Percentiles rank a stretch among this genome's conserved stretches.
Evolutionary conservation across 30 jellyfish, hydroid and myxozoan species (phyloP).

Genomic region (Pseudorhiza aurosa): DNA sequence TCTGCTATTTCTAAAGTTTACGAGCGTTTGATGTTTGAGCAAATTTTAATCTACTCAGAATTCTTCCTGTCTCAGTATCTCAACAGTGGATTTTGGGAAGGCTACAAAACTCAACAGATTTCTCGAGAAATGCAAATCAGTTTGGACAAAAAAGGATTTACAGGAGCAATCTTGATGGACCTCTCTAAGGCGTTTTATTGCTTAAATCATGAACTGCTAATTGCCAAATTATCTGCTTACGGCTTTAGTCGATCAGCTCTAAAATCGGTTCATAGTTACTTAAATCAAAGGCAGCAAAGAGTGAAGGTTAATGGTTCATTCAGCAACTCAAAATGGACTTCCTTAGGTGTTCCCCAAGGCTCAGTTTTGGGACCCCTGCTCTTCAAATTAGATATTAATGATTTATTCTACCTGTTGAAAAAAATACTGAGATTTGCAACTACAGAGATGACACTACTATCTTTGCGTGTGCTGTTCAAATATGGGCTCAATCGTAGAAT

Average conservation of each 20-base stretch:
- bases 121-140: conserved; percentile 14
- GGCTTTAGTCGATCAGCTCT: conserved; percentile 21
- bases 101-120: conserved; percentile 35
- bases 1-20: conserved; percentile 26
- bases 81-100: conserved; percentile 28
- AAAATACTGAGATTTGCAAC: conserved; percentile 39
- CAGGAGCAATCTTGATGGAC: conserved; percentile 16
- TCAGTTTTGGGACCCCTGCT: conserved; percentile 61
- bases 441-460: conserved; percentile 26
- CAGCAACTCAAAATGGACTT: conserved; percentile 2
- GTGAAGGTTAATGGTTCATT: conserved; percentile 17
- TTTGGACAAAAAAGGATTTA: conserved; percentile 21
- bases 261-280: conserved; percentile 11
- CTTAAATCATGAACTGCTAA: conserved; percentile 32
- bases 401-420: conserved; percentile 21
- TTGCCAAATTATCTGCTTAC: conserved; percentile 42
- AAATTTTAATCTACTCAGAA: background rate
- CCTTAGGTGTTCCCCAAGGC: conserved; percentile 40
- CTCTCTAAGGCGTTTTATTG: conserved; percentile 54
- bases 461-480: conserved; percentile 31
- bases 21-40: conserved; percentile 18
- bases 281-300: conserved; percentile 7
- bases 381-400: conserved; percentile 1
- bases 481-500: conserved; percentile 35
- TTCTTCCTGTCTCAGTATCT: conserved; percentile 16